Conservation (phyloP, 2,113 vertebrate genomes). For the Microtus richardsoni region DNA sequence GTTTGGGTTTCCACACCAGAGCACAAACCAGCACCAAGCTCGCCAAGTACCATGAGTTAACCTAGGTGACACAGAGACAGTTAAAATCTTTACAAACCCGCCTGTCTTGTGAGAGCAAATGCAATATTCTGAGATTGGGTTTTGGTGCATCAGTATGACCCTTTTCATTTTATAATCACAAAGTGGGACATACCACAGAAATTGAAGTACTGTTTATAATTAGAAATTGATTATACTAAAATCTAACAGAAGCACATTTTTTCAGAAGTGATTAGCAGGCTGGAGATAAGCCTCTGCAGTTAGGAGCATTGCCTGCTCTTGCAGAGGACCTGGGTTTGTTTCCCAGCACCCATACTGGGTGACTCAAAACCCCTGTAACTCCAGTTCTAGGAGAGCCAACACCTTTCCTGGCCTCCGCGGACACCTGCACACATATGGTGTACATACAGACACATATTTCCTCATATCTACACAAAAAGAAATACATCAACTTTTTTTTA, state of each 20-base stretch:
- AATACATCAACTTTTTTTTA: too few relatives aligned
- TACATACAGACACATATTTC: background rate
- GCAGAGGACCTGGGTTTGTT: background rate
- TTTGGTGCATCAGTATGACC: background rate
- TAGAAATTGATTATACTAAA: background rate
- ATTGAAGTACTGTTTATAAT: conserved; percentile 1
- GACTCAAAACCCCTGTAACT: background rate
- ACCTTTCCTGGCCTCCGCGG: background rate
- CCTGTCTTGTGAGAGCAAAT: background rate
- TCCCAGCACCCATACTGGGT: too few relatives aligned
- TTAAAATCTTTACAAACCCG: background rate
- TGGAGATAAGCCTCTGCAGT: background rate
- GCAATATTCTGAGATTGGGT: background rate
- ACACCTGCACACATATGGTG: too few relatives aligned
- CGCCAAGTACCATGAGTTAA: background rate
- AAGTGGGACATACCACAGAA: background rate
- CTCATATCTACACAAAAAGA: background rate
- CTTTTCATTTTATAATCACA: background rate
- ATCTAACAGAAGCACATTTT: background rate
- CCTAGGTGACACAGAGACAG: background rate
- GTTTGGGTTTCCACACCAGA: background rate
- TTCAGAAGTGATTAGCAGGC: background rate
- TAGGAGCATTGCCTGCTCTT: background rate
- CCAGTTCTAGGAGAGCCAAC: background rate
- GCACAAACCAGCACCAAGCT: background rate